These are phyloP conservation scores for Pilophorus perplexus DNA, from an alignment of 2,888 invertebrate genomes.

Conservation along the genomic window DNA sequence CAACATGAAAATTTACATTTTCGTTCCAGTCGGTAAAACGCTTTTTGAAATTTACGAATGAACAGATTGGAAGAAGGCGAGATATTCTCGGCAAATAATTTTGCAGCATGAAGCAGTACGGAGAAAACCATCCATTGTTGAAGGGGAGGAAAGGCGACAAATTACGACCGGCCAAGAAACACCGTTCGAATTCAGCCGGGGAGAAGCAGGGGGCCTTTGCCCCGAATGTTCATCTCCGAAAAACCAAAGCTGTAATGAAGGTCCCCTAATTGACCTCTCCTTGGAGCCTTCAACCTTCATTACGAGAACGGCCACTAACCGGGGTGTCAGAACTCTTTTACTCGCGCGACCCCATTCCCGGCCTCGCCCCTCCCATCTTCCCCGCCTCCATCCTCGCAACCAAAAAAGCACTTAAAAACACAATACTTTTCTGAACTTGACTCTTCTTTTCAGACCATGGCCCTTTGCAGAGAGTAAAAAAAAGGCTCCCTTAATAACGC, in stretches of 20 bases:
- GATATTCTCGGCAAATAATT: no score
- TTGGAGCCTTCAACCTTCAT: slow-evolving; percentile 30
- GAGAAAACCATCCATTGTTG: neutral
- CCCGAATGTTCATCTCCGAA: neutral
- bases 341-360: slow-evolving; percentile 17
- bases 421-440: slow-evolving; percentile 25
- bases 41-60: no score
- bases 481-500: slow-evolving; percentile 27
- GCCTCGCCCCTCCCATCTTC: neutral
- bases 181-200: neutral
- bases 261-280: slow-evolving; percentile 28
- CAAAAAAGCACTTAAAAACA: slow-evolving; percentile 32
- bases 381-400: no score
- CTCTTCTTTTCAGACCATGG: slow-evolving; percentile 7
- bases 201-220: neutral
- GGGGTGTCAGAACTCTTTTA: slow-evolving; percentile 35
- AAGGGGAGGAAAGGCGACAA: slow-evolving; percentile 4
- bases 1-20: no score
- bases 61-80: no score
- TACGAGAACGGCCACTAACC: slow-evolving; percentile 28
- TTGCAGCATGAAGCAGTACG: no score
- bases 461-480: slow-evolving; percentile 19
- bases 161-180: slow-evolving; percentile 20
- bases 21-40: no score
- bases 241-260: slow-evolving; percentile 7